Conservation (phyloP, 2,797 vertebrate species). For the Myotis daubentonii region DNA sequence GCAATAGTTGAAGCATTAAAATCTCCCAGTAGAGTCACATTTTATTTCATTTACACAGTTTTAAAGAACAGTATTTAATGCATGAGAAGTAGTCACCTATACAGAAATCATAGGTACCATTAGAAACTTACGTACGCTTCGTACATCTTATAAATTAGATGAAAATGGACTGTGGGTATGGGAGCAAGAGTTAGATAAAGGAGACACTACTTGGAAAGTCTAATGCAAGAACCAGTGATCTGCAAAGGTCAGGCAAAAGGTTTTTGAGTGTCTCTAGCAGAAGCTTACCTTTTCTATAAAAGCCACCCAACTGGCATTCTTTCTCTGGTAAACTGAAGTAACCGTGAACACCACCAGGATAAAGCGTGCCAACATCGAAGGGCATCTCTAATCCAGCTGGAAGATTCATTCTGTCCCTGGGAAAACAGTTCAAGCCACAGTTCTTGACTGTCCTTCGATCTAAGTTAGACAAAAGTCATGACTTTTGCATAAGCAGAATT, state of each 20-base stretch:
- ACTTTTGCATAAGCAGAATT: neutral
- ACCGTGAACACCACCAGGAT: neutral
- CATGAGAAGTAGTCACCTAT: neutral
- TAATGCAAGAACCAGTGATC: neutral
- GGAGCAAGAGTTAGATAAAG: conserved; percentile 33
- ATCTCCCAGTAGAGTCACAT: conserved; percentile 9
- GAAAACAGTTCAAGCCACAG: neutral
- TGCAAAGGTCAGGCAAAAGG: conserved; percentile 16
- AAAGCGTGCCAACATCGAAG: conserved; percentile 31
- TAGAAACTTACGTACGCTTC: conserved; percentile 41
- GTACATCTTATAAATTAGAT: conserved; percentile 31
- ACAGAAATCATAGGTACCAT: conserved; percentile 21
- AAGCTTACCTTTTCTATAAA: conserved; percentile 57
- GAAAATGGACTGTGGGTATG: neutral
- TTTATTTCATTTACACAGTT: conserved; percentile 54
- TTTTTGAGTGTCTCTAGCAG: neutral
- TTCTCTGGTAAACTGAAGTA: conserved; percentile 42
- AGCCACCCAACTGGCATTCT: neutral
- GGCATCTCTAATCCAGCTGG: neutral
- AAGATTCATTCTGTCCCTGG: neutral
- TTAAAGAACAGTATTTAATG: conserved; percentile 53
- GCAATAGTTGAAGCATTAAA: conserved; percentile 37
- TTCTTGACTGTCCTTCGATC: neutral
- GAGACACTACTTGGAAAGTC: neutral
- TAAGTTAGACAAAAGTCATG: conserved; percentile 12